phyloP scores from a whole-genome alignment of 2,888 invertebrate genomes.

The Tupiocoris notatus region DNA sequence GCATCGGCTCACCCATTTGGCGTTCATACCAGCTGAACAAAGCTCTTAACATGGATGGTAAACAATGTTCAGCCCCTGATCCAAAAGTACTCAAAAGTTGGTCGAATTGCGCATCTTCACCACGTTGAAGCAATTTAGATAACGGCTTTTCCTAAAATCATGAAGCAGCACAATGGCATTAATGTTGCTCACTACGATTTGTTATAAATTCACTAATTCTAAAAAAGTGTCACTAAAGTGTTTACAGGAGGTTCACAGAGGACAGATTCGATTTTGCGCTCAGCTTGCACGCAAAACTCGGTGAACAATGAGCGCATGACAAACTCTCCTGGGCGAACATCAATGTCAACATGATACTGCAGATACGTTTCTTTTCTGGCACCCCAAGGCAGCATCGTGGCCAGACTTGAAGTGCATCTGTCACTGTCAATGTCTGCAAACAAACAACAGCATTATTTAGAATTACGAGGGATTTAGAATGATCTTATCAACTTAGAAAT shows the following conservation, averaged over 20 bases:
- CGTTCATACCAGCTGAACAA: constrained; percentile 93
- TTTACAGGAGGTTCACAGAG: constrained; percentile 83
- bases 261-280: constrained; percentile 92
- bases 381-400: constrained; percentile 79
- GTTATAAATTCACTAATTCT: too few relatives aligned
- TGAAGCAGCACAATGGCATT: constrained; percentile 26
- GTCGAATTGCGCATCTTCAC: constrained; percentile 94
- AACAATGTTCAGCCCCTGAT: constrained; percentile 93
- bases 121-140: constrained; percentile 90
- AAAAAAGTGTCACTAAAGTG: too few relatives aligned
- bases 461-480: too few relatives aligned
- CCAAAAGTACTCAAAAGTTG: constrained; percentile 89
- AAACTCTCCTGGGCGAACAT: constrained; percentile 87
- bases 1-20: constrained; percentile 63
- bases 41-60: constrained; percentile 89
- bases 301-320: constrained; percentile 93
- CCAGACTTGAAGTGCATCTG: constrained; percentile 51
- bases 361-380: constrained; percentile 67
- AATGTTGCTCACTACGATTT: neutral
- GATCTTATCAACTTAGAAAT: too few relatives aligned
- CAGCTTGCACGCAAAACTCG: constrained; percentile 91
- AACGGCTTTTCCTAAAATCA: constrained; percentile 86
- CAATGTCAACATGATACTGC: constrained; percentile 60
- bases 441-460: too few relatives aligned
- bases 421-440: constrained; percentile 46